phyloP scores from a whole-genome alignment of 2,113 vertebrate genomes.

The Nannospalax galili region DNA sequence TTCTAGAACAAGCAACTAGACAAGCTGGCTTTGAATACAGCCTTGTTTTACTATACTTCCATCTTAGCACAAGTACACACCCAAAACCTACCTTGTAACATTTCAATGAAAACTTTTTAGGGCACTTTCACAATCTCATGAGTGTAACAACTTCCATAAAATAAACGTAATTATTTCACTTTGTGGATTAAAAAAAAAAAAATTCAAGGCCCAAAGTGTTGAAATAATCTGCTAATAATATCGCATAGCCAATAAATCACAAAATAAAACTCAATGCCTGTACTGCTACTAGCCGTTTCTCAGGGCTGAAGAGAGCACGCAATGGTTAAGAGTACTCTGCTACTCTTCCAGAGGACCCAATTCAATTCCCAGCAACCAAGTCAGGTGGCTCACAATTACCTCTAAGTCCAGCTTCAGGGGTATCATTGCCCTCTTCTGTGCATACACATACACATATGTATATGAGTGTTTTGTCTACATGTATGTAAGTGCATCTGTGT shows the following conservation, averaged over 20 bases:
- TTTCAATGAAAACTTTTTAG: background rate
- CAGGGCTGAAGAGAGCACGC: too few species aligned
- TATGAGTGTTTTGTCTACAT: too few species aligned
- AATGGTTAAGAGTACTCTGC: background rate
- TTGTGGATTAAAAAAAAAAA: background rate
- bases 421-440: background rate
- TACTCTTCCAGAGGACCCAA: background rate
- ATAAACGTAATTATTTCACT: background rate
- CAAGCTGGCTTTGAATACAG: background rate
- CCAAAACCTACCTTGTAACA: background rate
- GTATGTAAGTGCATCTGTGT: too few species aligned
- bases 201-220: conserved; percentile 18
- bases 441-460: background rate
- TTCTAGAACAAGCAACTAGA: conserved; percentile 32
- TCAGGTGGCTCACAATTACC: background rate
- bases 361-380: background rate
- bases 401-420: background rate
- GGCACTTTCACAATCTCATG: background rate
- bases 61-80: background rate
- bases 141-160: background rate
- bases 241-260: background rate
- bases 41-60: background rate
- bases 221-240: background rate
- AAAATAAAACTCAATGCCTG: background rate
- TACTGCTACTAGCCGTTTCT: background rate